These are phyloP conservation scores for Synergus laeviventris DNA, from an alignment of 2,888 invertebrate species.

Conservation along the genomic window DNA sequence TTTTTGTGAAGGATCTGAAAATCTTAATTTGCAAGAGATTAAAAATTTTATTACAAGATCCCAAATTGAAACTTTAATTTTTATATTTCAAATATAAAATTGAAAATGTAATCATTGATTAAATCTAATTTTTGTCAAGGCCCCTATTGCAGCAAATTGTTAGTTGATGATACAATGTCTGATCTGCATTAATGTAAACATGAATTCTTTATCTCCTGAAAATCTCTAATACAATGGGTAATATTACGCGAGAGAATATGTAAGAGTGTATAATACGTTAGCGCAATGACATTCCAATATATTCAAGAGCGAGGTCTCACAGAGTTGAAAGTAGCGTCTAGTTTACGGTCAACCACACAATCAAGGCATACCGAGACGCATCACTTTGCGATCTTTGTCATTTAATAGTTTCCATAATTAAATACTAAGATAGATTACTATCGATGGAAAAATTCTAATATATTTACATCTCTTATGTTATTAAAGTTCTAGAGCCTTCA, in stretches of 20 bases:
- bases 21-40: neutral
- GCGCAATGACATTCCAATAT: conserved; percentile 44
- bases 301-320: conserved; percentile 60
- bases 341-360: conserved; percentile 25
- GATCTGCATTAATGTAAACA: conserved; percentile 20
- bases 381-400: neutral
- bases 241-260: conserved; percentile 3
- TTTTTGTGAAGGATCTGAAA: neutral
- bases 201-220: conserved; percentile 4
- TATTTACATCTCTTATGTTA: neutral
- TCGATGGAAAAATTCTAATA: neutral
- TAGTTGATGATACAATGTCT: neutral
- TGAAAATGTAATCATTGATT: neutral
- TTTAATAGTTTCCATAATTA: neutral
- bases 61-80: neutral
- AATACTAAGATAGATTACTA: neutral
- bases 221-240: neutral
- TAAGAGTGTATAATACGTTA: conserved; percentile 5
- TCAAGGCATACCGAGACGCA: neutral
- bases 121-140: neutral
- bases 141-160: neutral
- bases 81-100: neutral
- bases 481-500: neutral
- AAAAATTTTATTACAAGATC: neutral
- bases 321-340: conserved; percentile 34